Evolutionary conservation across 2,113 vertebrate species (phyloP).

Genomic region (Psammodynastes pulverulentus): DNA sequence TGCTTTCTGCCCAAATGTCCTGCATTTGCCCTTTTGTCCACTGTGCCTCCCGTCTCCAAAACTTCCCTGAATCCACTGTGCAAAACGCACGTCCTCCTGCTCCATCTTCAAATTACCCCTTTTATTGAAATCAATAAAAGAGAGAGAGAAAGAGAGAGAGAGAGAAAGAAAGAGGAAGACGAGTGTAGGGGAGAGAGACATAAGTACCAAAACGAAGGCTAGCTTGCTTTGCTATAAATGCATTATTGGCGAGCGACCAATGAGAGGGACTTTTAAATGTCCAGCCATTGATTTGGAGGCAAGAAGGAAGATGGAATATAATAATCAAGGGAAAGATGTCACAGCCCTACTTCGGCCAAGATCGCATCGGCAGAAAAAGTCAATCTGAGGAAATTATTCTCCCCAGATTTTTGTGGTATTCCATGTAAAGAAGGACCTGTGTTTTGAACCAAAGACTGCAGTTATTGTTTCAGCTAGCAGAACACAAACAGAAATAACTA

Average conservation of each 20-base stretch:
- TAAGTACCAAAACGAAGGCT: conserved; percentile 58
- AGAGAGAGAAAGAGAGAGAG: neutral
- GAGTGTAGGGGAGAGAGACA: conserved; percentile 29
- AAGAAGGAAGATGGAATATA: conserved; percentile 56
- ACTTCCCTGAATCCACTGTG: conserved; percentile 23
- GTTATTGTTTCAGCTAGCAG: neutral
- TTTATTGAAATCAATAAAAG: conserved; percentile 70
- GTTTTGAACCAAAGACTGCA: neutral
- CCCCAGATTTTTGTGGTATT: neutral
- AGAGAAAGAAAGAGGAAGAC: neutral
- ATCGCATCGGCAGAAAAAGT: neutral
- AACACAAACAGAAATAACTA: neutral
- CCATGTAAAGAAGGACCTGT: neutral
- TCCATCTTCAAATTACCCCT: conserved; percentile 70
- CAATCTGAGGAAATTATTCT: neutral
- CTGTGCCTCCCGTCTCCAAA: neutral
- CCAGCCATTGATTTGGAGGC: conserved; percentile 46
- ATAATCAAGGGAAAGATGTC: conserved; percentile 49
- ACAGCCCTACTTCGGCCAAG: neutral
- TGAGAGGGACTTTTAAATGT: conserved; percentile 60
- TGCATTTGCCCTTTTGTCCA: neutral
- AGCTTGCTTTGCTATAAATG: conserved; percentile 64
- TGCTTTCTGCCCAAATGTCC: no score
- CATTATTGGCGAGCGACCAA: conserved; percentile 53
- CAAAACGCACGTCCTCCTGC: conserved; percentile 49